phyloP scores from a whole-genome alignment of 2,113 vertebrate species.

The Gallinago jamesoni region DNA sequence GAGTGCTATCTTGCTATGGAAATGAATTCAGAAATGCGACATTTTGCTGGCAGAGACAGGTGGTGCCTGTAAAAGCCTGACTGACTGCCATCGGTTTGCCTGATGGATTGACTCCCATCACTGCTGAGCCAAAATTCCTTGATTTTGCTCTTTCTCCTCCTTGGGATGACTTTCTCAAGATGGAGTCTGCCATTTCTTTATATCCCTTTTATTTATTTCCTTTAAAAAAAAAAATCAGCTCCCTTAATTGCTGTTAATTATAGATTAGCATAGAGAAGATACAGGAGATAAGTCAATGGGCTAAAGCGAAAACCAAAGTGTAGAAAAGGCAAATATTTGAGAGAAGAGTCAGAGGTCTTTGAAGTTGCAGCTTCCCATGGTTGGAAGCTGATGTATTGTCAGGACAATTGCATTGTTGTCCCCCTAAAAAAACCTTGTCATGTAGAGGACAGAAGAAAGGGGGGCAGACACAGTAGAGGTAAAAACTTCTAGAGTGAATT shows the following conservation, averaged over 20 bases:
- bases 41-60: slow-evolving; percentile 47
- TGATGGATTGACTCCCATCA: slow-evolving; percentile 65
- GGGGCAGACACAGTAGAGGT: neutral
- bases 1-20: slow-evolving; percentile 58
- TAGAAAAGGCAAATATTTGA: neutral
- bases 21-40: slow-evolving; percentile 69
- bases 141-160: slow-evolving; percentile 31
- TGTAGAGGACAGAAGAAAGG: neutral
- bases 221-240: neutral
- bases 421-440: neutral
- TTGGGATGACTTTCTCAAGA: slow-evolving; percentile 51
- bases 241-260: slow-evolving; percentile 27
- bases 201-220: neutral
- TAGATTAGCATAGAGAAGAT: slow-evolving; percentile 1
- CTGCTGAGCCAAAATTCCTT: slow-evolving; percentile 18
- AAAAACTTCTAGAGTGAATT: neutral
- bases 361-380: neutral
- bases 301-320: neutral
- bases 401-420: neutral
- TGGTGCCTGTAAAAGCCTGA: slow-evolving; percentile 24
- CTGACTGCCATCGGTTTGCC: slow-evolving; percentile 20
- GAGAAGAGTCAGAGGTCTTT: neutral
- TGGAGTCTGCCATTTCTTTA: neutral
- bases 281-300: neutral
- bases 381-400: neutral